A percentile compares a stretch with the other conserved stretches of the same genome.
phyloP scores from a whole-genome alignment of 2,888 invertebrate species.

The Cheilosia pagana region DNA sequence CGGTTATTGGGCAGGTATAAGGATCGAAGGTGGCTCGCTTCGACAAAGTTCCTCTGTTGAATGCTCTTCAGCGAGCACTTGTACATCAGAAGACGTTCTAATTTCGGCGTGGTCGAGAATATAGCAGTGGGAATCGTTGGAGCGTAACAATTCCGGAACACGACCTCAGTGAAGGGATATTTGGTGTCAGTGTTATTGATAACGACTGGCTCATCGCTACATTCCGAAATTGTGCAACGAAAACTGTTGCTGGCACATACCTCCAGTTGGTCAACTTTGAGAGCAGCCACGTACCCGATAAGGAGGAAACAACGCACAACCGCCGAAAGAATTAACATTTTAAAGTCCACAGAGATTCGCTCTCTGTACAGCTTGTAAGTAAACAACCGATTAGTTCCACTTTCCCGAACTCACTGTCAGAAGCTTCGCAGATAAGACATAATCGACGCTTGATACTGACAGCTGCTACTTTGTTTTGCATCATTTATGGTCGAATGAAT shows the following conservation, averaged over 20 bases:
- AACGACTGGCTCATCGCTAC: slow-evolving; percentile 31
- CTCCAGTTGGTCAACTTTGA: slow-evolving; percentile 30
- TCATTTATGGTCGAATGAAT: background rate
- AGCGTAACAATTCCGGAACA: slow-evolving; percentile 77
- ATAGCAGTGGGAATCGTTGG: slow-evolving; percentile 76
- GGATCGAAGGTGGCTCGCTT: slow-evolving; percentile 73
- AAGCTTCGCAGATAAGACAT: slow-evolving; percentile 46
- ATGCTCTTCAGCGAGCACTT: slow-evolving; percentile 78
- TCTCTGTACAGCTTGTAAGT: slow-evolving; percentile 27
- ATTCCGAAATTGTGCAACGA: slow-evolving; percentile 49
- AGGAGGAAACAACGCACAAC: slow-evolving; percentile 27
- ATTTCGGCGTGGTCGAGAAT: slow-evolving; percentile 78
- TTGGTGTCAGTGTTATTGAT: background rate
- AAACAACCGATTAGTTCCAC: slow-evolving; percentile 58
- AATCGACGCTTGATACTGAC: slow-evolving; percentile 12
- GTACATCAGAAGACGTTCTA: slow-evolving; percentile 78
- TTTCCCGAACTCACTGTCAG: slow-evolving; percentile 51
- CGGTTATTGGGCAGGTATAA: slow-evolving; percentile 78
- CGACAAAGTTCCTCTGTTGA: slow-evolving; percentile 75
- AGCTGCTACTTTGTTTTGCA: slow-evolving; percentile 32
- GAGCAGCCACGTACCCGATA: slow-evolving; percentile 29
- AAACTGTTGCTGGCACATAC: slow-evolving; percentile 27
- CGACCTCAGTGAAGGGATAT: slow-evolving; percentile 67
- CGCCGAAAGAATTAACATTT: slow-evolving; percentile 29
- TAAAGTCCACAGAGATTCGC: background rate